These are phyloP conservation scores for Zootermopsis nevadensis DNA, from an alignment of 2,888 invertebrate species.

Conservation along the genomic window DNA sequence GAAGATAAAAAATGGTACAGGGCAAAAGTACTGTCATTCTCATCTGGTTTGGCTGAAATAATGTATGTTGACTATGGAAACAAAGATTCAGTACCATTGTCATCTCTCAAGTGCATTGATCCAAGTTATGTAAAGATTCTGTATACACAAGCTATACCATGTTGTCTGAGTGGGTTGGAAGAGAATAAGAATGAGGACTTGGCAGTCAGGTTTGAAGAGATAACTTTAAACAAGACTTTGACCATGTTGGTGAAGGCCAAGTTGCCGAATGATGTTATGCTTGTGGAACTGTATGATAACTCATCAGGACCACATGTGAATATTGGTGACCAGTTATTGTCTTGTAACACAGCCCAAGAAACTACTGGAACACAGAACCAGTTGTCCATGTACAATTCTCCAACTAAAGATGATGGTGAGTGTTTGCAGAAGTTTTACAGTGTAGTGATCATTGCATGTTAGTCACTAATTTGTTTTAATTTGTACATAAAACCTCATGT, in stretches of 20 bases:
- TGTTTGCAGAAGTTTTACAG: not conserved
- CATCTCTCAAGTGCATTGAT: conserved; percentile 73
- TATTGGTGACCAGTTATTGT: conserved; percentile 40
- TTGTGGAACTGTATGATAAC: conserved; percentile 73
- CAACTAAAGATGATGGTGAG: not conserved
- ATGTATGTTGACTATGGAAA: conserved; percentile 97
- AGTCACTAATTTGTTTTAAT: no score
- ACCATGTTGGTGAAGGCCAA: conserved; percentile 70
- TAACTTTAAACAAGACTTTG: conserved; percentile 74
- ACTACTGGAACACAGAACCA: not conserved
- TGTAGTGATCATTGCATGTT: no score
- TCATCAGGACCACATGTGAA: conserved; percentile 60
- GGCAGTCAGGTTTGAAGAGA: conserved; percentile 73
- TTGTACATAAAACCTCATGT: no score
- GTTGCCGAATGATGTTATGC: conserved; percentile 66
- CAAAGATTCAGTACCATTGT: conserved; percentile 77
- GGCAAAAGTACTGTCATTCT: conserved; percentile 76
- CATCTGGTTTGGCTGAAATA: conserved; percentile 72
- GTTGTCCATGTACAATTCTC: not conserved
- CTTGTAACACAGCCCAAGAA: no score
- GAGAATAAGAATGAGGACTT: conserved; percentile 66
- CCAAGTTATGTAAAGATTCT: conserved; percentile 71
- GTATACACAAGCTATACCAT: conserved; percentile 81
- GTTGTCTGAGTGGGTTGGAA: conserved; percentile 74
- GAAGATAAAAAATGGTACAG: conserved; percentile 91